Evolutionary conservation across 2,888 invertebrate genomes (phyloP), one percentile per base, ranked within the genome.

Genomic region (Nymphalis polychloros): DNA sequence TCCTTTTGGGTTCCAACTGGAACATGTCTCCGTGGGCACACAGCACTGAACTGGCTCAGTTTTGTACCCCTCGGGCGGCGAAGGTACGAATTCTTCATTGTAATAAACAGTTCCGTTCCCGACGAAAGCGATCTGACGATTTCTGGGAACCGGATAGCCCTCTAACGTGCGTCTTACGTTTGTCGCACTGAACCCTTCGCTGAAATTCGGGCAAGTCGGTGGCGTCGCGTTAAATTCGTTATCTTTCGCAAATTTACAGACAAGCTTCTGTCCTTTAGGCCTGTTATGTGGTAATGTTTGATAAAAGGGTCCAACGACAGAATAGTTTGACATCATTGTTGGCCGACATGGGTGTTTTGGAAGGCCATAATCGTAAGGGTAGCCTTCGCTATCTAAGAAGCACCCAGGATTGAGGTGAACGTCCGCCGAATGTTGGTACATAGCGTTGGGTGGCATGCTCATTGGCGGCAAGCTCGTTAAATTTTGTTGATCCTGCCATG

Each of bases 231-330:
- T 92, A 78, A 92, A 92, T 76, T 92, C 92, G 60, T 85, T 92
- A 75, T 92, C 92, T 80, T 92, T 92, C 8, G 92, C 91, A 72
- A 91, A 92, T 84, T 92, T 91, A 78, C 91, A 91, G 71, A 89
- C 86, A 67, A 91, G 82, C 78, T 92, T 92, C 77, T 91, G 92
- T 59, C 93, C 94, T 76, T 94, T 94, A 20, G 94, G 89, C 67
- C 96, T 91, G 79, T 96, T 96, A 81, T 96, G 95, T 5, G 97
- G 97, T 76, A 97, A 86, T 8, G 97, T 97, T 79, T 96, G 94
- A 82, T 97, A 97, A 83, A 95, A 95, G 3, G 92, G 88, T 1
- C 92, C 90, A 20, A 89, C 86, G 16, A 89, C 85, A 0, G 90
- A 85, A 73, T 90, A 90, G 79, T 91, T 91, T 10, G 90, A 86